These are phyloP conservation scores for Chaetops frenatus DNA, from an alignment of 2,113 vertebrate species.

Conservation along the genomic window DNA sequence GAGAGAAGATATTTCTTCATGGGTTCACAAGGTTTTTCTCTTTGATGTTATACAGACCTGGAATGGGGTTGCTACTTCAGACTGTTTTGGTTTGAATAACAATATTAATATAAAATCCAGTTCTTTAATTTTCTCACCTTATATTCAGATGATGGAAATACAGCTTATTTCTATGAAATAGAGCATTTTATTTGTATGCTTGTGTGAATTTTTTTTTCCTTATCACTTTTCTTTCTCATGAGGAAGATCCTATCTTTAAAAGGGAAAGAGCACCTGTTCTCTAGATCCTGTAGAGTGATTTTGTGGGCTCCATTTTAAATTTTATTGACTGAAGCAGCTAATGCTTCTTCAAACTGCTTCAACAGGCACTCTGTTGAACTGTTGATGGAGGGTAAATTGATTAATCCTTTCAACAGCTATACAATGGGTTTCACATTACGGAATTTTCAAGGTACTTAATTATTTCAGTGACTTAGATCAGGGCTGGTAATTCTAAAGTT, in stretches of 20 bases:
- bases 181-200: neutral
- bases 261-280: conserved; percentile 24
- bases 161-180: neutral
- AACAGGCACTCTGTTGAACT: neutral
- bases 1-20: neutral
- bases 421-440: neutral
- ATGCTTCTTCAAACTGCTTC: neutral
- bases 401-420: neutral
- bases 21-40: neutral
- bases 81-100: neutral
- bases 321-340: neutral
- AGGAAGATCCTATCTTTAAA: neutral
- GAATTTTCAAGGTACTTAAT: neutral
- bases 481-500: neutral
- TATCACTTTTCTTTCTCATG: neutral
- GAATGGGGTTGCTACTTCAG: neutral
- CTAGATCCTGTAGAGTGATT: neutral
- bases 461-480: neutral
- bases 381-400: neutral
- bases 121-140: neutral
- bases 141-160: neutral
- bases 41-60: neutral
- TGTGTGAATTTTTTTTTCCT: neutral
- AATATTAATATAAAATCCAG: neutral
- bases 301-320: neutral